A percentile compares a stretch with the other conserved stretches of the same genome.
Evolutionary conservation across 2,888 invertebrate species (phyloP).

Genomic region (Morpho helenor): DNA sequence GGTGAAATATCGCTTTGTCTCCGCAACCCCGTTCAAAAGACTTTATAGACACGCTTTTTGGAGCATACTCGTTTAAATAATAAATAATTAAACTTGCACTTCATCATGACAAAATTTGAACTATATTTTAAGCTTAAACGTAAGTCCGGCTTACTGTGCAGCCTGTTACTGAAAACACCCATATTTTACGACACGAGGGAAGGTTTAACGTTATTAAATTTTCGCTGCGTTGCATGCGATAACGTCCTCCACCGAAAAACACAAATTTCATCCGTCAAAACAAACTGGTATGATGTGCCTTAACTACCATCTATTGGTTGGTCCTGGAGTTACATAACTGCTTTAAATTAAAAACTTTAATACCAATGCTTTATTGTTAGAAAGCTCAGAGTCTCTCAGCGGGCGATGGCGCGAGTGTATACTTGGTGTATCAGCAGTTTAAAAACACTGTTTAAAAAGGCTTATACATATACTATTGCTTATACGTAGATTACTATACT

Average conservation of each 20-base stretch:
- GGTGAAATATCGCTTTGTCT: conserved; percentile 19
- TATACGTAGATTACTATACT: too few species aligned
- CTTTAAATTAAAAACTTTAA: too few species aligned
- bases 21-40: too few species aligned
- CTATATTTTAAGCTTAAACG: conserved; percentile 18
- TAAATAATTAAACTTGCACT: conserved; percentile 2
- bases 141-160: conserved; percentile 14
- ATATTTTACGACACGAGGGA: conserved; percentile 20
- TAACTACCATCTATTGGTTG: too few species aligned
- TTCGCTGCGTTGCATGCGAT: conserved; percentile 19
- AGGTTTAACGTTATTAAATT: conserved; percentile 26
- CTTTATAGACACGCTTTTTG: too few species aligned
- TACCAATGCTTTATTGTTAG: too few species aligned
- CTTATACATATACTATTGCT: too few species aligned
- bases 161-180: conserved; percentile 15
- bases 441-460: too few species aligned
- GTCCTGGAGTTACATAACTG: too few species aligned
- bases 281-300: background rate
- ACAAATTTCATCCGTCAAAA: conserved; percentile 23
- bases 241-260: conserved; percentile 14
- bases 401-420: too few species aligned
- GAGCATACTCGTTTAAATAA: conserved; percentile 7
- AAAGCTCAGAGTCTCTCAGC: too few species aligned
- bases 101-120: conserved; percentile 5
- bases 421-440: too few species aligned